Conservation (phyloP, 2,888 invertebrate species). For the Drosophila aldrichi region DNA sequence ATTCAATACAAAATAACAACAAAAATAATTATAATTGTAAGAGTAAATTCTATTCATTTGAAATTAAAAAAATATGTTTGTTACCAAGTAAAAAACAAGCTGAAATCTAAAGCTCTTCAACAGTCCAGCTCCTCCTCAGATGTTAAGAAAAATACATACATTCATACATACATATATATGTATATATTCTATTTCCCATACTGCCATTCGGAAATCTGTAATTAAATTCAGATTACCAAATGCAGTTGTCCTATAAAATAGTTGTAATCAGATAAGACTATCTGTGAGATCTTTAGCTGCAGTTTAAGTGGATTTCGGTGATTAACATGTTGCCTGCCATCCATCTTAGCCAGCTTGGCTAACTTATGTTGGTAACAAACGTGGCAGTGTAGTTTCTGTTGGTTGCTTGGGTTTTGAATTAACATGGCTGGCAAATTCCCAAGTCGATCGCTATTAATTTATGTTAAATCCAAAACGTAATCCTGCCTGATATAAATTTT, state of each 20-base stretch:
- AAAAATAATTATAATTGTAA: too few species aligned
- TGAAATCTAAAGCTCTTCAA: too few species aligned
- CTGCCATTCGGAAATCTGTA: not conserved
- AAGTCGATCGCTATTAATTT: constrained; percentile 61
- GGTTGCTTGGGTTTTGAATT: constrained; percentile 16
- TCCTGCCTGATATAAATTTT: constrained; percentile 64
- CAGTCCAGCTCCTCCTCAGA: too few species aligned
- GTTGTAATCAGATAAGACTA: not conserved
- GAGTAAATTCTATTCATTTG: too few species aligned
- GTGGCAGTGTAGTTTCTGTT: constrained; percentile 11
- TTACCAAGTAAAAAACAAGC: too few species aligned
- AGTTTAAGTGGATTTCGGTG: constrained; percentile 4
- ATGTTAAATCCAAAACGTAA: constrained; percentile 66
- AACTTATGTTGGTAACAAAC: not conserved
- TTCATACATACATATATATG: too few species aligned
- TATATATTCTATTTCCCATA: not conserved
- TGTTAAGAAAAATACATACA: too few species aligned
- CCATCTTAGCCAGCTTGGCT: not conserved
- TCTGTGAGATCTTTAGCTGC: not conserved
- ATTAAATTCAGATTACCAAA: not conserved
- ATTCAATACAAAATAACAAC: too few species aligned
- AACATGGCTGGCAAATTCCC: constrained; percentile 24
- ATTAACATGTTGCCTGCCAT: constrained; percentile 1
- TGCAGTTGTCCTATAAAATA: not conserved
- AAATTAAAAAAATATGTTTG: too few species aligned